Evolutionary conservation across 2,888 invertebrate genomes (phyloP).

Genomic region (Notodonta ziczac): DNA sequence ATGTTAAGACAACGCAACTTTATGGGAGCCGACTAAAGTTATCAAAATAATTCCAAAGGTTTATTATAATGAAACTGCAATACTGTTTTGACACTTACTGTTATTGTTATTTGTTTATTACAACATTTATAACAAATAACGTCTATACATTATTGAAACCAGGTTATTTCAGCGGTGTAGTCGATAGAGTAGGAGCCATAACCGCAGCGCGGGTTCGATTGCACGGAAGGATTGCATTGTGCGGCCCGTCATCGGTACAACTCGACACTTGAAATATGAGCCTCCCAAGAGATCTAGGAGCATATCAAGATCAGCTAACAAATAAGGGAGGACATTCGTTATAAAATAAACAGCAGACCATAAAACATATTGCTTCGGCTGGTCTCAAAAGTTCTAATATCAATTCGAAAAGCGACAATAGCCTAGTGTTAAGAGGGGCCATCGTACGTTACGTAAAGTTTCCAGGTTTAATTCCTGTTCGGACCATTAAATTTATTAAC

Average conservation of each 20-base stretch:
- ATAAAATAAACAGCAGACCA: background rate
- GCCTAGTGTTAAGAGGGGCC: too few relatives aligned
- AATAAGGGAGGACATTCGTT: slow-evolving; percentile 1
- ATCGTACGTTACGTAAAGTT: too few relatives aligned
- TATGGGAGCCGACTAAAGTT: too few relatives aligned
- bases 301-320: background rate
- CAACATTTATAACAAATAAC: background rate
- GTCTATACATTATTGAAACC: background rate
- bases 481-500: too few relatives aligned
- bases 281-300: background rate
- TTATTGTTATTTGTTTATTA: background rate
- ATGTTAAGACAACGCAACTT: too few relatives aligned
- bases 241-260: background rate
- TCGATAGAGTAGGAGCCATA: background rate
- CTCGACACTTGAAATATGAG: slow-evolving; percentile 4
- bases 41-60: too few relatives aligned
- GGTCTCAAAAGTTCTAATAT: background rate
- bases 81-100: background rate
- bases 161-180: background rate
- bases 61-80: too few relatives aligned
- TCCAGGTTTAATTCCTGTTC: too few relatives aligned
- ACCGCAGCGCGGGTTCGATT: slow-evolving; percentile 6
- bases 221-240: slow-evolving; percentile 3
- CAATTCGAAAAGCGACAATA: too few relatives aligned
- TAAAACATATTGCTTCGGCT: background rate